Evolutionary conservation across 2,888 invertebrate species (phyloP).

Genomic region (Tortrix viridana): DNA sequence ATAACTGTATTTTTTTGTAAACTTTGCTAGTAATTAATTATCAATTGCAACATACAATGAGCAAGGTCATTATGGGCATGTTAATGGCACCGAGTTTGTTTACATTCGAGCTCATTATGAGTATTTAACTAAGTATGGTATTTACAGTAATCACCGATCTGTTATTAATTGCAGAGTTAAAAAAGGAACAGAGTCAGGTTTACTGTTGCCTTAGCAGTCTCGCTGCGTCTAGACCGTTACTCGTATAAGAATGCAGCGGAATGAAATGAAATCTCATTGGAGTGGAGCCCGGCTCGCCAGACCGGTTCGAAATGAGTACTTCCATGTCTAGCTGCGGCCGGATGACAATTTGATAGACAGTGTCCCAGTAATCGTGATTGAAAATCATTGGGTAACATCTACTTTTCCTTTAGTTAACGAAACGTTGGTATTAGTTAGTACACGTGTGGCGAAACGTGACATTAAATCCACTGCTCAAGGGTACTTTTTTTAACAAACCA

Average conservation of each 20-base stretch:
- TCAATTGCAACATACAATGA: slow-evolving; percentile 48
- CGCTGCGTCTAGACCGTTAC: slow-evolving; percentile 73
- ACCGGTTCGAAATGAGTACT: slow-evolving; percentile 73
- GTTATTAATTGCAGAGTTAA: slow-evolving; percentile 41
- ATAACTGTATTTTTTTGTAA: slow-evolving; percentile 6
- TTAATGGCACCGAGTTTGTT: slow-evolving; percentile 46
- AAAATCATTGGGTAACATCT: slow-evolving; percentile 44
- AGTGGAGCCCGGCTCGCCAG: slow-evolving; percentile 67
- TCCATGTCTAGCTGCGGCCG: slow-evolving; percentile 61
- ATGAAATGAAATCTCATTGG: slow-evolving; percentile 83
- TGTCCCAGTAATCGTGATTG: slow-evolving; percentile 60
- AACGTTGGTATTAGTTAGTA: neutral
- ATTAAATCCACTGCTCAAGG: neutral
- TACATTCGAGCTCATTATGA: slow-evolving; percentile 47
- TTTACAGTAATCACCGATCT: slow-evolving; percentile 30
- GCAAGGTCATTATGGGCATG: slow-evolving; percentile 60
- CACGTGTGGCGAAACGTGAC: slow-evolving; percentile 25
- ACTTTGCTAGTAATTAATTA: slow-evolving; percentile 11
- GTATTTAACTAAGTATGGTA: slow-evolving; percentile 39
- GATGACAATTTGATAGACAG: slow-evolving; percentile 77
- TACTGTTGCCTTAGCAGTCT: slow-evolving; percentile 57
- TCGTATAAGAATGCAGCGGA: slow-evolving; percentile 79
- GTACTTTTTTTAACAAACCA: slow-evolving; percentile 29
- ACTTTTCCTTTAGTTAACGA: slow-evolving; percentile 11
- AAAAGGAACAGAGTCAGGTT: slow-evolving; percentile 45